Percentiles rank a stretch among this genome's conserved stretches.
Conservation (phyloP, 2,888 invertebrate genomes). For the Caenorhabditis afra region DNA sequence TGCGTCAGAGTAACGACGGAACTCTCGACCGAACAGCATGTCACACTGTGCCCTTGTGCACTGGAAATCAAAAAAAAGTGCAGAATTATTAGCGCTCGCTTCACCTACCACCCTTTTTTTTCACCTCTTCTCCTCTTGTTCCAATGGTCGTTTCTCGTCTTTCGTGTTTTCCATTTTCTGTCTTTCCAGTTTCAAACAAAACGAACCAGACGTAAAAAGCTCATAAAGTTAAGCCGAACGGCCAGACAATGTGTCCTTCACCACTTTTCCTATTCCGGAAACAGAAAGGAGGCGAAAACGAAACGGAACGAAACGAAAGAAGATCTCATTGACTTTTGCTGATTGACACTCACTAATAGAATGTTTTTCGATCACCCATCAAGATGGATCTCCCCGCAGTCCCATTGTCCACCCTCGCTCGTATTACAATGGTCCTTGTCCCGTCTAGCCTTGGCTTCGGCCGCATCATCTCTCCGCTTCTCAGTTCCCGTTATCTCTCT, state of each 20-base stretch:
- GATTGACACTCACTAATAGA: conserved; percentile 19
- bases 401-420: conserved; percentile 39
- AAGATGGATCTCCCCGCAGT: conserved; percentile 13
- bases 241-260: conserved; percentile 23
- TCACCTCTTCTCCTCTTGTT: too few relatives aligned
- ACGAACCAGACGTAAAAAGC: conserved; percentile 7
- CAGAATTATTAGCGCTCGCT: background rate
- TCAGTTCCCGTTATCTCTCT: background rate
- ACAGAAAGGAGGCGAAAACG: too few relatives aligned
- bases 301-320: conserved; percentile 4
- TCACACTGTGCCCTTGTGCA: background rate
- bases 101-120: too few relatives aligned
- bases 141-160: background rate
- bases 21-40: conserved; percentile 17
- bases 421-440: conserved; percentile 48
- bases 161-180: conserved; percentile 1
- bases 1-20: conserved; percentile 33
- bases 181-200: conserved; percentile 13
- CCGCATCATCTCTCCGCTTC: conserved; percentile 17
- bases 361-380: conserved; percentile 55
- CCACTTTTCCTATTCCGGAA: conserved; percentile 25
- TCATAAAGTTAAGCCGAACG: conserved; percentile 48
- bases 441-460: conserved; percentile 13
- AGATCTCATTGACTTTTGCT: background rate
- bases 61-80: conserved; percentile 13